These are phyloP conservation scores for Falco rusticolus DNA, from an alignment of 2,797 vertebrate species.

Conservation along the genomic window DNA sequence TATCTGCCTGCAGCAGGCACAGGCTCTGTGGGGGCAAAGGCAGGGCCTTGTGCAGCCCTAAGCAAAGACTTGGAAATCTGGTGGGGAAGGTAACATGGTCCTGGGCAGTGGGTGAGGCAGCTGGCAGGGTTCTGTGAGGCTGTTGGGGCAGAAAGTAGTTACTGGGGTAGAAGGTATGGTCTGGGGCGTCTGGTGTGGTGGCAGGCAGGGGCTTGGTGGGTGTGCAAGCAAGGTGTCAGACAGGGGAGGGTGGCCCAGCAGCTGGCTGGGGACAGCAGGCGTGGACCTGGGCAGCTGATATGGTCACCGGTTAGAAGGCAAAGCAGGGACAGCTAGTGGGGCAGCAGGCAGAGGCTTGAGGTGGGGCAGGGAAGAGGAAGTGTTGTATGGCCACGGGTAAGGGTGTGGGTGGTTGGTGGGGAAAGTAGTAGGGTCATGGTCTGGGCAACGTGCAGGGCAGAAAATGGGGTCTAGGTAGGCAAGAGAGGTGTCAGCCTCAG, in stretches of 20 bases:
- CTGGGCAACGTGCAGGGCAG: not conserved
- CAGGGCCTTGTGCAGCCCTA: not conserved
- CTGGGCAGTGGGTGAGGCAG: not conserved
- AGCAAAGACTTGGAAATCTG: not conserved
- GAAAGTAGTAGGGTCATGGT: not conserved
- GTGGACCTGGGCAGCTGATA: not conserved
- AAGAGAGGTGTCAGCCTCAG: not conserved
- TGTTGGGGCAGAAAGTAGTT: not conserved
- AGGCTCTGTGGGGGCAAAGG: not conserved
- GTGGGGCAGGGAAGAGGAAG: not conserved
- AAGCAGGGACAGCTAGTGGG: not conserved
- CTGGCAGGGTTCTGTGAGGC: too few species aligned
- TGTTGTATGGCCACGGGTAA: not conserved
- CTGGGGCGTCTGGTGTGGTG: not conserved
- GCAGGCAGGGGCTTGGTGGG: not conserved
- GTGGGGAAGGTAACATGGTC: not conserved
- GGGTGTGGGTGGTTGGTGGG: not conserved
- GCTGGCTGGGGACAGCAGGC: not conserved
- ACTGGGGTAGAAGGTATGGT: not conserved
- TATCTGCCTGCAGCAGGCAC: not conserved
- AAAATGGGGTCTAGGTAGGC: rapidly evolving
- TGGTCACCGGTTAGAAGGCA: not conserved
- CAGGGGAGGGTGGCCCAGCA: not conserved
- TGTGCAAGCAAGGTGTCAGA: not conserved
- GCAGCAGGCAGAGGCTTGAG: not conserved